Percentiles rank a stretch among this genome's conserved stretches.
Conservation (phyloP, 2,113 vertebrate species). For the Nothocercus nigrocapillus region DNA sequence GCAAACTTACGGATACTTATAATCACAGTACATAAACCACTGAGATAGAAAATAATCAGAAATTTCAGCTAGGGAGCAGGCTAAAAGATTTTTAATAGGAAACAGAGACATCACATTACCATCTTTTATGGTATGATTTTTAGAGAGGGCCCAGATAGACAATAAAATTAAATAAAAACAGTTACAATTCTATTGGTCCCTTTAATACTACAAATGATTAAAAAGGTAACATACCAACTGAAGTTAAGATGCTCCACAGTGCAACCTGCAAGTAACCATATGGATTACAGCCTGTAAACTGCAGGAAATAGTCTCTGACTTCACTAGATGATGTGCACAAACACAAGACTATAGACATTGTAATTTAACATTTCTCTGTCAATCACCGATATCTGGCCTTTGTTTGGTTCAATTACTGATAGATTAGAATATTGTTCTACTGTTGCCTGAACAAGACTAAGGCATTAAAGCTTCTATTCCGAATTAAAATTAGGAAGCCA, state of each 20-base stretch:
- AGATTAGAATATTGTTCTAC: not conserved
- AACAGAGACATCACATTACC: conserved; percentile 17
- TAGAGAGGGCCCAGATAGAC: not conserved
- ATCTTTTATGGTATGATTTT: not conserved
- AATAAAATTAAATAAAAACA: not conserved
- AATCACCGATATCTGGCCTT: not conserved
- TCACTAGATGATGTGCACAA: not conserved
- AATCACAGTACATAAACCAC: not conserved
- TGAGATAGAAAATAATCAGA: conserved; percentile 3
- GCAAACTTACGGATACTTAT: not conserved
- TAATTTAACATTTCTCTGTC: not conserved
- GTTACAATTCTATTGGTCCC: not conserved
- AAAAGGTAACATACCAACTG: not conserved
- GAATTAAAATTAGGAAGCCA: not conserved
- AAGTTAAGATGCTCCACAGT: not conserved
- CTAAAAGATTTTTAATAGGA: conserved; percentile 19
- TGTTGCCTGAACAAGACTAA: not conserved
- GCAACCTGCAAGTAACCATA: not conserved
- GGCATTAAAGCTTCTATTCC: not conserved
- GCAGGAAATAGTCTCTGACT: not conserved
- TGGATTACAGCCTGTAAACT: not conserved
- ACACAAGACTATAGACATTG: not conserved
- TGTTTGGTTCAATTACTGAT: not conserved
- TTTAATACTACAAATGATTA: not conserved
- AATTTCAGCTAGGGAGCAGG: not conserved